These are phyloP conservation scores for Ceramica pisi DNA, from an alignment of 2,888 invertebrate species.

Conservation along the genomic window DNA sequence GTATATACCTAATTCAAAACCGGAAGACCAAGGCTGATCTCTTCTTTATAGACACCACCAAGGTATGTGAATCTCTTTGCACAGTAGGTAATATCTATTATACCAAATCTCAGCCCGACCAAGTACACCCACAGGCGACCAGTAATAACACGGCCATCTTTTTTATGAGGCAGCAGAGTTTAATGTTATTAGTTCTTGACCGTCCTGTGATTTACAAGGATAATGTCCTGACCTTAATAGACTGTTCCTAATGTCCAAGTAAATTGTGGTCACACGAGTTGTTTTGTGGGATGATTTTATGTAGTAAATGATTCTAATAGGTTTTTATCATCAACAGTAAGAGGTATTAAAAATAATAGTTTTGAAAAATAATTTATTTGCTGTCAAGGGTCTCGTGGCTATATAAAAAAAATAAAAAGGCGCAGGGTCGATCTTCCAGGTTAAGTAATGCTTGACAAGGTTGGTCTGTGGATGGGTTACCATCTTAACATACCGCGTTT, in stretches of 20 bases:
- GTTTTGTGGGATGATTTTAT: conserved; percentile 35
- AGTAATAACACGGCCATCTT: conserved; percentile 59
- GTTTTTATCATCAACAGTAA: background rate
- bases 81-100: conserved; percentile 41
- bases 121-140: conserved; percentile 40
- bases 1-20: no score
- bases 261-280: conserved; percentile 61
- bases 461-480: no score
- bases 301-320: conserved; percentile 31
- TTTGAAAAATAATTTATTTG: no score
- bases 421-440: no score
- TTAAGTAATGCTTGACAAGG: no score
- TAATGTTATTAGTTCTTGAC: conserved; percentile 70
- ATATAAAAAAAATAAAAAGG: no score
- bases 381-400: no score
- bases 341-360: no score
- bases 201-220: conserved; percentile 69
- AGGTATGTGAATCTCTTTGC: conserved; percentile 26
- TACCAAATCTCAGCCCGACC: conserved; percentile 34
- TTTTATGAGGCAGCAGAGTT: conserved; percentile 70
- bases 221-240: conserved; percentile 70
- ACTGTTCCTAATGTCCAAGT: conserved; percentile 64
- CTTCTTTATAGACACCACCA: background rate
- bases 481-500: no score
- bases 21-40: no score